These are phyloP conservation scores for Hyles euphorbiae DNA, from an alignment of 1,140 invertebrate genomes.

Conservation along the genomic window DNA sequence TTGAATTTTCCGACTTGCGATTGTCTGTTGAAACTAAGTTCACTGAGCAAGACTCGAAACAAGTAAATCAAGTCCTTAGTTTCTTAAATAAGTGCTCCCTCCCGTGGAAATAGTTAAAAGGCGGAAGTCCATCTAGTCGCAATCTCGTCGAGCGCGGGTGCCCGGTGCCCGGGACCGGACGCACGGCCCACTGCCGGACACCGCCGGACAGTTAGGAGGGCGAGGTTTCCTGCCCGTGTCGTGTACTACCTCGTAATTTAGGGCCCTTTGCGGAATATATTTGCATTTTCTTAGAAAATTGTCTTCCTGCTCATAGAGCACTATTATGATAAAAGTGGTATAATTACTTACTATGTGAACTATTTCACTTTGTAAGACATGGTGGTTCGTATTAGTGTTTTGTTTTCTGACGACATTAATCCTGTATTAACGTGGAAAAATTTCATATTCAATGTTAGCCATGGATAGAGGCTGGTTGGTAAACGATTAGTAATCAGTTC, in stretches of 20 bases:
- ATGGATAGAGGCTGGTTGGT: no score
- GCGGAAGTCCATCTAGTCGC: constrained; percentile 63
- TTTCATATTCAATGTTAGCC: no score
- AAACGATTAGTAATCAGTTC: constrained; percentile 15
- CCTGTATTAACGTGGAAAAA: no score
- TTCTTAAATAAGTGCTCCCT: constrained; percentile 6
- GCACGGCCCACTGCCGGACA: constrained; percentile 46
- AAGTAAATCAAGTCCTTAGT: constrained; percentile 1
- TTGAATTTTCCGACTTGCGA: no score
- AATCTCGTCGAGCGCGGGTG: constrained; percentile 22
- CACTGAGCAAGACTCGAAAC: background rate
- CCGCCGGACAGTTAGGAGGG: constrained; percentile 44
- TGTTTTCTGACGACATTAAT: no score
- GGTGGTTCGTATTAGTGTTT: no score
- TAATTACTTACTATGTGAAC: no score
- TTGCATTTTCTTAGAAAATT: constrained; percentile 14
- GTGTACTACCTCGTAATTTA: constrained; percentile 12
- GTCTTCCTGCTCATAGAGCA: background rate
- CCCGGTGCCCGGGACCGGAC: constrained; percentile 33
- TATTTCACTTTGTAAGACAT: no score
- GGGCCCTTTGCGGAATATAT: constrained; percentile 27
- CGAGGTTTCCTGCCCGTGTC: constrained; percentile 43
- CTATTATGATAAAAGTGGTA: no score
- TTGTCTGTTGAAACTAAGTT: background rate
- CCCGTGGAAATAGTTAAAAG: constrained; percentile 46